These are phyloP conservation scores for Cichladusa arquata DNA, from an alignment of 2,113 vertebrate species.

Conservation along the genomic window DNA sequence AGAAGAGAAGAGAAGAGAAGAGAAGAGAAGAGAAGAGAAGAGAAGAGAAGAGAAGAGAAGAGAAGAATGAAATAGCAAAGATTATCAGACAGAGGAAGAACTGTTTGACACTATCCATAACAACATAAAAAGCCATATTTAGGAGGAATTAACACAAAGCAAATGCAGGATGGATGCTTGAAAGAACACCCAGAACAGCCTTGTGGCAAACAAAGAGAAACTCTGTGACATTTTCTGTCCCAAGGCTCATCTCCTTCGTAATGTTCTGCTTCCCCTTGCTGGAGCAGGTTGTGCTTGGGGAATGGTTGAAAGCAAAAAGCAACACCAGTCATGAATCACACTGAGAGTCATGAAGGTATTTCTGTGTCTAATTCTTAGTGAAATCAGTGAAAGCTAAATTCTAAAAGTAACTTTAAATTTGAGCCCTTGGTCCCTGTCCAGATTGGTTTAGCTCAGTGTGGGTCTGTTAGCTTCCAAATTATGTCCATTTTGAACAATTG, in stretches of 20 bases:
- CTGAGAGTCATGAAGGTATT: background rate
- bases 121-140: background rate
- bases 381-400: background rate
- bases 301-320: background rate
- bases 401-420: background rate
- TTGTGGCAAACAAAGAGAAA: background rate
- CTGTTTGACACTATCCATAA: background rate
- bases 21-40: background rate
- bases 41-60: background rate
- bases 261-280: background rate
- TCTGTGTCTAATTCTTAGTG: background rate
- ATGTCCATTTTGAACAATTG: conserved; percentile 12
- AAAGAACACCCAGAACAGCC: background rate
- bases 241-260: background rate
- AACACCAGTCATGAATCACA: background rate
- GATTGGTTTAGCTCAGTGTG: background rate
- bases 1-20: background rate
- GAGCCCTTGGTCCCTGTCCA: background rate
- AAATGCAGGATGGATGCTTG: background rate
- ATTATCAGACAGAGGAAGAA: background rate
- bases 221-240: background rate
- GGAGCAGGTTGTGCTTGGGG: background rate
- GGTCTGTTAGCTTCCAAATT: background rate
- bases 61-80: background rate
- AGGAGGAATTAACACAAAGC: background rate